Conservation (phyloP, 2,888 invertebrate species). For the Gastracanthus pulcherrimus region DNA sequence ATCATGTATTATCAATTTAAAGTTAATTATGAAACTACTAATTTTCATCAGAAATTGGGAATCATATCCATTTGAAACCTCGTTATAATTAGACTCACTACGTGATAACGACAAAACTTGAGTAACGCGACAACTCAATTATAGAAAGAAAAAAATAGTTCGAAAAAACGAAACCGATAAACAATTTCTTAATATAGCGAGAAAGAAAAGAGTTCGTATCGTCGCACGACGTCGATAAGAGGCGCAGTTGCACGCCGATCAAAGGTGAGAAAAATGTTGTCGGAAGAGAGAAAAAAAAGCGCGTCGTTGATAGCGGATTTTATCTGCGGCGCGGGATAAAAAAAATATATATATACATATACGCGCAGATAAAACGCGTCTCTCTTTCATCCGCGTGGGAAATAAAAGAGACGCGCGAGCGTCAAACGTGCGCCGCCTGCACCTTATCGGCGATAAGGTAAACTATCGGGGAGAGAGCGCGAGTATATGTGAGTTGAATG, state of each 20-base stretch:
- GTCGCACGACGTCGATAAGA: neutral
- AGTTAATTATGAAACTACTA: too few relatives aligned
- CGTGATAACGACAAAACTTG: too few relatives aligned
- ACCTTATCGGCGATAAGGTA: neutral
- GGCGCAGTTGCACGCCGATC: neutral
- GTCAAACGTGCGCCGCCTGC: neutral
- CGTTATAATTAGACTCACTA: neutral
- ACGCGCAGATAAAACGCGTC: neutral
- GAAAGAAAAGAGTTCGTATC: too few relatives aligned
- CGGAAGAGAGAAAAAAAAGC: too few relatives aligned
- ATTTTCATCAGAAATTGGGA: too few relatives aligned
- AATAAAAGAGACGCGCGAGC: neutral
- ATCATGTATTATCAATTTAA: too few relatives aligned
- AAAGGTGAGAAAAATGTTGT: neutral
- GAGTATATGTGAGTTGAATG: too few relatives aligned
- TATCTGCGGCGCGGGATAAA: too few relatives aligned
- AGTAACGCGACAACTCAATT: neutral
- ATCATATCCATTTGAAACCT: too few relatives aligned
- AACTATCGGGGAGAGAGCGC: too few relatives aligned
- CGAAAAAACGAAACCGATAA: neutral
- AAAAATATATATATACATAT: too few relatives aligned
- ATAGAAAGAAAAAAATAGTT: neutral
- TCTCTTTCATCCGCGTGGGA: slow-evolving; percentile 20
- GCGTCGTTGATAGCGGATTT: too few relatives aligned
- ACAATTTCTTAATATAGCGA: neutral